Conservation (phyloP, 1,140 invertebrate species). For the Brachionus manjavacas region DNA sequence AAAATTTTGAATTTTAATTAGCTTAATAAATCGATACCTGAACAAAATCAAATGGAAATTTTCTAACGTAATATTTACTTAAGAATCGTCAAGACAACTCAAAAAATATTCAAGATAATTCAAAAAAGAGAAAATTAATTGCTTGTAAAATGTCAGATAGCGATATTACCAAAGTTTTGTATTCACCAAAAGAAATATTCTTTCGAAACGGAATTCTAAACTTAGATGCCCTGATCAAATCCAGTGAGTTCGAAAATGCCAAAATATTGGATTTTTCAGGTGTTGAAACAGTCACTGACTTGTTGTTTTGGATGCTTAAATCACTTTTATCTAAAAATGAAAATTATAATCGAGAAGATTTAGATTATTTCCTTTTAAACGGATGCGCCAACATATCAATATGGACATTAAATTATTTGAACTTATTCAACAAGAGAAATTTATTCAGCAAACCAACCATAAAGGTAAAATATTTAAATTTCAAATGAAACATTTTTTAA, state of each 20-base stretch:
- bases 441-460: neutral
- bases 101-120: neutral
- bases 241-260: neutral
- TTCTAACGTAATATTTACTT: neutral
- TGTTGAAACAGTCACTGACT: neutral
- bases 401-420: neutral
- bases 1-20: neutral
- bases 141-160: neutral
- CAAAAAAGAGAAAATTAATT: neutral
- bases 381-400: conserved; percentile 1
- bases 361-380: neutral
- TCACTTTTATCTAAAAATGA: neutral
- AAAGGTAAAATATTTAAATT: neutral
- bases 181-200: neutral
- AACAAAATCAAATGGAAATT: neutral
- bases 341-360: neutral
- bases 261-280: neutral
- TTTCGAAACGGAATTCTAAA: neutral
- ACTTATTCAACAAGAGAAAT: neutral
- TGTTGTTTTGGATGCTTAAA: neutral
- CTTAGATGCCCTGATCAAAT: neutral
- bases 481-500: neutral
- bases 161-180: neutral
- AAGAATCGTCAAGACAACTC: neutral
- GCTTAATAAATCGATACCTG: neutral